Percentiles rank a stretch among this genome's conserved stretches.
These are phyloP conservation scores for Meteorus cinctellus DNA, from an alignment of 2,888 invertebrate genomes.

Conservation along the genomic window DNA sequence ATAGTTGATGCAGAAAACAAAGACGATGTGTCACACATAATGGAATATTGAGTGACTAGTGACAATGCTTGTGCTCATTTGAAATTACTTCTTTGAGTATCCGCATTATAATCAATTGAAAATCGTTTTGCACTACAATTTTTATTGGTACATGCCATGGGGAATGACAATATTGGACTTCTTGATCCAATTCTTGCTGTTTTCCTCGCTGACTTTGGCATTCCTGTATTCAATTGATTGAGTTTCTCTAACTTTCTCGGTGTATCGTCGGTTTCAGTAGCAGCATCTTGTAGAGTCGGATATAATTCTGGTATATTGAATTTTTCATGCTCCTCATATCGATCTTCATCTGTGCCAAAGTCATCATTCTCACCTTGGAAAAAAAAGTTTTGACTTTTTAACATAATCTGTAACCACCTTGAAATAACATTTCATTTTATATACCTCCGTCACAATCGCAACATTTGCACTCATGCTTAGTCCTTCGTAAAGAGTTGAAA, in stretches of 20 bases:
- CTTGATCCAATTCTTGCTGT: background rate
- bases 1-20: background rate
- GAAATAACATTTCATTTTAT: background rate
- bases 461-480: conserved; percentile 22
- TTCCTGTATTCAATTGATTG: background rate
- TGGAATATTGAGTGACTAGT: too few species aligned
- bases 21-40: too few species aligned
- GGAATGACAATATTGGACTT: background rate
- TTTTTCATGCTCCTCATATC: background rate
- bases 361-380: background rate
- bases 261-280: background rate
- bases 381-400: background rate
- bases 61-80: background rate
- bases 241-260: background rate
- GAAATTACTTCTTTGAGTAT: background rate
- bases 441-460: conserved; percentile 17
- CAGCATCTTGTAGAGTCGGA: background rate
- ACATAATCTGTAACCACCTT: background rate
- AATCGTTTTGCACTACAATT: background rate
- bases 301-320: background rate
- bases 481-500: conserved; percentile 17
- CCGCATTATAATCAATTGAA: background rate
- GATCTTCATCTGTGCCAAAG: background rate
- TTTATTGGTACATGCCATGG: background rate
- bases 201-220: background rate